Evolutionary conservation across 37 sponge, comb jelly and placozoan species (phyloP).

Genomic region (Ephydatia muelleri): DNA sequence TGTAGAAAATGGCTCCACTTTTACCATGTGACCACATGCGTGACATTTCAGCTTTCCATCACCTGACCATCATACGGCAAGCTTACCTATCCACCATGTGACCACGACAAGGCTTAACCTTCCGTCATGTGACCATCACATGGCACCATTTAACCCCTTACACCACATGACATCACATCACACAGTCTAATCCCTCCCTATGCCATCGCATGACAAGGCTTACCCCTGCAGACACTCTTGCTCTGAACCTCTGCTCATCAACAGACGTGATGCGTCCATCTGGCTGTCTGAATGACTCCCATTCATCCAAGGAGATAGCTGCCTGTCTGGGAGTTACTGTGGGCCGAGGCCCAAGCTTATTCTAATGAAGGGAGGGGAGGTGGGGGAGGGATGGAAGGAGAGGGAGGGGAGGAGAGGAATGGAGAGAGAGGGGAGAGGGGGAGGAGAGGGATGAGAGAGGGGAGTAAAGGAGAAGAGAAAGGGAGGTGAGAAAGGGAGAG

Average conservation of each 20-base stretch:
- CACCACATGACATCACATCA: too few species aligned
- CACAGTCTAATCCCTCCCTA: too few species aligned
- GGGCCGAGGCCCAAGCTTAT: conserved; percentile 57
- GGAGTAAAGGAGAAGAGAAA: neutral
- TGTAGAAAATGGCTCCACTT: too few species aligned
- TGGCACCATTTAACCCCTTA: too few species aligned
- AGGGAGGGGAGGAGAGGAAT: neutral
- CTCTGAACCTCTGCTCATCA: conserved; percentile 55
- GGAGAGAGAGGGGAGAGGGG: neutral
- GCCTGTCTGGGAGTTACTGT: conserved; percentile 18
- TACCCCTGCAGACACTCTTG: conserved; percentile 79
- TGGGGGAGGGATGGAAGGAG: neutral
- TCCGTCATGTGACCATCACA: too few species aligned
- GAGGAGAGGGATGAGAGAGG: neutral
- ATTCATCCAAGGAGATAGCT: conserved; percentile 73
- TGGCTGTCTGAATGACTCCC: conserved; percentile 73
- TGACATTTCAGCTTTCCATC: too few species aligned
- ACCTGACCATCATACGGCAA: too few species aligned
- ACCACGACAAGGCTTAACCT: too few species aligned
- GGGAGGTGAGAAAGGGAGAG: neutral
- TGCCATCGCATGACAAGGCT: conserved; percentile 57
- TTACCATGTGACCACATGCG: too few species aligned
- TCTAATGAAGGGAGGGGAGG: conserved; percentile 14
- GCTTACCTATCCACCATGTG: too few species aligned
- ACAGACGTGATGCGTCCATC: conserved; percentile 56